Percentiles rank a stretch among this genome's conserved stretches.
Conservation (phyloP, 1,140 invertebrate genomes). For the Rhysida immarginata region DNA sequence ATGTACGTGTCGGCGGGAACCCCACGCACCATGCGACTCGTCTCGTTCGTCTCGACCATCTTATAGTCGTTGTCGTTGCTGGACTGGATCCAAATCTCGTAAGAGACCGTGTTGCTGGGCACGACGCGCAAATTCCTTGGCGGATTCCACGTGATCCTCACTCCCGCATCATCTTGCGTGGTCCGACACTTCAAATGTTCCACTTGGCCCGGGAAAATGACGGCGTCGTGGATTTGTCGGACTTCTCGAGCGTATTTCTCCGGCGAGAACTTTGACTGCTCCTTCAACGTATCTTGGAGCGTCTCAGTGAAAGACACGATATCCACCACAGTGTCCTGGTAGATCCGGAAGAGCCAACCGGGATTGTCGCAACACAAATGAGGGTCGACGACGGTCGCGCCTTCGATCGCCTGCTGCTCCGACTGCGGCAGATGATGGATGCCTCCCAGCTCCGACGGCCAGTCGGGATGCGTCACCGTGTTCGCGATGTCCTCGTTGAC, state of each 20-base stretch:
- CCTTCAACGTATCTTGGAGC: background rate
- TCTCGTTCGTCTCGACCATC: background rate
- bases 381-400: constrained; percentile 21
- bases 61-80: background rate
- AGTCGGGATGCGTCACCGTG: constrained; percentile 26
- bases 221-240: background rate
- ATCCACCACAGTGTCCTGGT: constrained; percentile 35
- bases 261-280: background rate
- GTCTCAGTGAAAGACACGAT: constrained; percentile 18
- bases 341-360: constrained; percentile 35
- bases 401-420: constrained; percentile 24
- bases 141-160: background rate
- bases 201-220: background rate
- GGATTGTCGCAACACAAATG: constrained; percentile 35
- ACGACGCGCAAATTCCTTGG: background rate
- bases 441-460: constrained; percentile 27
- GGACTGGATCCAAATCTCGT: background rate
- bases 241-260: background rate
- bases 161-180: background rate
- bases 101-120: background rate
- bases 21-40: background rate
- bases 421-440: constrained; percentile 25
- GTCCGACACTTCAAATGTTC: background rate
- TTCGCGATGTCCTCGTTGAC: constrained; percentile 23
- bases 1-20: background rate